A percentile compares a stretch with the other conserved stretches of the same genome.
These are phyloP conservation scores for Toxonevra muliebris DNA, from an alignment of 2,888 invertebrate genomes.

Conservation along the genomic window DNA sequence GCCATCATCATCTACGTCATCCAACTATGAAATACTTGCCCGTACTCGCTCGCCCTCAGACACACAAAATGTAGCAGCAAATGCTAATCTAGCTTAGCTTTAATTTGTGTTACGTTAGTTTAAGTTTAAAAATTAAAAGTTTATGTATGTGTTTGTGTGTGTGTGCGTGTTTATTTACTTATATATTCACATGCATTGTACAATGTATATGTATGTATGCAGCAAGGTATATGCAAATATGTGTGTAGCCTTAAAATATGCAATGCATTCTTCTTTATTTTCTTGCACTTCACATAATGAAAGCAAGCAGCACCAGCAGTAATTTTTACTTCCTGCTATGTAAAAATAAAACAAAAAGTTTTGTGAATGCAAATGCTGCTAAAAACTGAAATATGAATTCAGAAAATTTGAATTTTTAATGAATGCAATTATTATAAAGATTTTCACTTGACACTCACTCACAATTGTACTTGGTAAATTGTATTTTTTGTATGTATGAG, in stretches of 20 bases:
- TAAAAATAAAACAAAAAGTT: background rate
- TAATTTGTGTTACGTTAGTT: too few species aligned
- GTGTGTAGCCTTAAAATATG: conserved; percentile 20
- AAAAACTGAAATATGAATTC: conserved; percentile 7
- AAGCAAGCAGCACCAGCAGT: too few species aligned
- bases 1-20: too few species aligned
- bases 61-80: too few species aligned
- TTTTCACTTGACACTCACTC: background rate
- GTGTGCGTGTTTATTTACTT: background rate
- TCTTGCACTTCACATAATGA: background rate
- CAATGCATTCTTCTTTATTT: conserved; percentile 15
- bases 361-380: conserved; percentile 7
- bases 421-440: conserved; percentile 3
- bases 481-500: too few species aligned
- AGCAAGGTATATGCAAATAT: background rate
- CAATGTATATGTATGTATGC: conserved; percentile 5
- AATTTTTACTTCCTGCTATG: too few species aligned
- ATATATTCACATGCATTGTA: background rate
- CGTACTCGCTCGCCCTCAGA: too few species aligned
- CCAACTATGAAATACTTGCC: too few species aligned
- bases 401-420: conserved; percentile 20
- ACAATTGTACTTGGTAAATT: background rate
- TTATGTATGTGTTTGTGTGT: background rate
- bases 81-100: too few species aligned
- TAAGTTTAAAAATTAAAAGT: background rate